Evolutionary conservation across 2,888 invertebrate genomes (phyloP), one percentile per base, ranked within the genome.

Genomic region (Cryptops parisi): DNA sequence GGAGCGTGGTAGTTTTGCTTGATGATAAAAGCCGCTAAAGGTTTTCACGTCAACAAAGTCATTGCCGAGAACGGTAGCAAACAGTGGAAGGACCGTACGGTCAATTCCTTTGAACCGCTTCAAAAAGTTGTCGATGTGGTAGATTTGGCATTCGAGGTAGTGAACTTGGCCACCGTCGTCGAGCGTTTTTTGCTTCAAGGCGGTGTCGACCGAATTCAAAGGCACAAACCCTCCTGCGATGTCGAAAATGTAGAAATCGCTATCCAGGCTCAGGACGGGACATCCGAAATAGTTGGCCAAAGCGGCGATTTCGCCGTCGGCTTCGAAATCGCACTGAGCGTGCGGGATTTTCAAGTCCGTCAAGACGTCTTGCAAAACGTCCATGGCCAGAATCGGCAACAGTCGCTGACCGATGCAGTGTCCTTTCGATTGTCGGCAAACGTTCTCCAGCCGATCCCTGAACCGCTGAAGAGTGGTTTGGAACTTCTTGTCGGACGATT

Each of bases 211-310:
- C 9, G 60, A 60, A 38, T 69, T 66, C 25, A 86, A 78, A 0
- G 88, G 86, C 58, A 96, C 82, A 61, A 88, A 90, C 1, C 72
- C 72, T 22, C 60, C 62, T 1, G 75, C 69, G 0, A 87, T 79
- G 69, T 86, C 83, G 68, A 83, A 88, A 58, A 96, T 81, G 64
- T 81, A 91, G 70, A 91, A 96, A 70, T 96, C 96, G 0, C 93
- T 93, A 69, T 96, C 96, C 61, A 83, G 85, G 63, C 90, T 91
- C 2, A 96, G 67, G 2, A 96, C 82, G 0, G 93, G 91, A 62
- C 89, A 91, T 39, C 81, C 73, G 2, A 89, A 71, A 53, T 78
- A 74, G 58, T 80, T 78, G 0, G 90, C 86, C 60, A 93, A 68
- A 0, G 81, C 79, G 0, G 90, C 91, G 52, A 91, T 80, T 63